Evolutionary conservation across 2,797 vertebrate species (phyloP), one percentile per base, ranked within the genome.

Genomic region (Melanogrammus aeglefinus): DNA sequence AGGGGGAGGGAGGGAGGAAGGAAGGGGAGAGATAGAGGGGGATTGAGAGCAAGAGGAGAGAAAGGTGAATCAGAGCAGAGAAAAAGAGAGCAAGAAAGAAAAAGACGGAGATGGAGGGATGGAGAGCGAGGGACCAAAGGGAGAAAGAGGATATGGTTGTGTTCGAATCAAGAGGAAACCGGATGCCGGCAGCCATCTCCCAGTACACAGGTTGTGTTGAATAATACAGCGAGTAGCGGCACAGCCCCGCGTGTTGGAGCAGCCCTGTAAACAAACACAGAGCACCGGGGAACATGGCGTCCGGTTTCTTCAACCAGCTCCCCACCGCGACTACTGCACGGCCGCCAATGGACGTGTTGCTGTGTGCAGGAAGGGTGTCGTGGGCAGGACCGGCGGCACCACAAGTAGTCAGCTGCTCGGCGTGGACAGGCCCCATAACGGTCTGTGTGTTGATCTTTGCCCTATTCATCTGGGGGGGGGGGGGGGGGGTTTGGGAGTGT

Each of bases 181-280:
- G 88, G 91, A 94, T 92, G 90, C 89, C 89, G 87, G 83, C 57
- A 89, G 90, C 91, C 89, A 91, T 87, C 86, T 93, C 91, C 85
- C 78, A 85, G 86, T 87, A 91, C 90, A 93, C 91, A 90, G 91
- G 90, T 93, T 91, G 87, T 91, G 86, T 89, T 94, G 90, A 93
- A 94, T 95, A 92, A 95, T 91, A 91, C 91, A 94, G 83, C 88
- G 87, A 91, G 89, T 88, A 87, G 89, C 90, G 86, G 83, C 84
- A 78, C 74, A 82, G 57, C 80, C 81, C 89, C 80, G 84, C 86
- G 87, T 83, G 82, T 90, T 47, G 39, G 87, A 81, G 90, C 84
- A 85, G 84, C 87, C 80, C 82, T 86, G 85, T 90, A 90, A 90
- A 91, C 88, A 35, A 57, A 57, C 47, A 51, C 70, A 91, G 86